Evolutionary conservation across 2,113 vertebrate genomes (phyloP).

Genomic region (Heptranchias perlo): DNA sequence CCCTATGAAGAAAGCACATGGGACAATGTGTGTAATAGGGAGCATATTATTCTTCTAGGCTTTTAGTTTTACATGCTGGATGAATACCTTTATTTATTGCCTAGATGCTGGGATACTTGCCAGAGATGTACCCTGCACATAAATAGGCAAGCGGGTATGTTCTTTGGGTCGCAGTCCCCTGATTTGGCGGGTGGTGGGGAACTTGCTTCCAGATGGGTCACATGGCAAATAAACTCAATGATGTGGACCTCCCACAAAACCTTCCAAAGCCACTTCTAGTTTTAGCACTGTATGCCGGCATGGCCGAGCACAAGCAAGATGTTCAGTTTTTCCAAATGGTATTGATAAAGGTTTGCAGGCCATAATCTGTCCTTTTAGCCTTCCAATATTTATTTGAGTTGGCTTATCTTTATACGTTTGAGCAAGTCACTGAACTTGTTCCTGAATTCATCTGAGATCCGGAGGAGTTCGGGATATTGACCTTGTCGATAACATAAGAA

Average conservation of each 20-base stretch:
- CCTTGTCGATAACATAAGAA: too few relatives aligned
- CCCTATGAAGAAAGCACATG: background rate
- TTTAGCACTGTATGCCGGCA: too few relatives aligned
- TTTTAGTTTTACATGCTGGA: background rate
- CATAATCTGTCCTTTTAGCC: background rate
- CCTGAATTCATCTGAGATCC: background rate
- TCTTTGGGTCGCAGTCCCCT: background rate
- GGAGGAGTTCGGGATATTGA: background rate
- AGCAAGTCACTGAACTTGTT: background rate
- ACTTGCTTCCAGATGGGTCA: background rate
- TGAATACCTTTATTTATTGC: background rate
- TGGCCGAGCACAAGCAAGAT: background rate
- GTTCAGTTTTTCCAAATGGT: background rate
- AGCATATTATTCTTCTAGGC: background rate
- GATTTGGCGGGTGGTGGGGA: background rate
- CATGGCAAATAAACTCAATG: background rate
- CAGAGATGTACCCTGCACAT: background rate
- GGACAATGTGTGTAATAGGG: background rate
- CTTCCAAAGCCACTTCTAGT: too few relatives aligned
- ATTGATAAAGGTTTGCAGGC: background rate
- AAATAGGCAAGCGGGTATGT: background rate
- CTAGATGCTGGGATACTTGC: background rate
- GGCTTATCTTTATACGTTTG: background rate
- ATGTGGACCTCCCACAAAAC: background rate
- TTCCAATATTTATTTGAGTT: background rate